phyloP scores from a whole-genome alignment of 1,140 invertebrate genomes.

The Cotesia vestalis region DNA sequence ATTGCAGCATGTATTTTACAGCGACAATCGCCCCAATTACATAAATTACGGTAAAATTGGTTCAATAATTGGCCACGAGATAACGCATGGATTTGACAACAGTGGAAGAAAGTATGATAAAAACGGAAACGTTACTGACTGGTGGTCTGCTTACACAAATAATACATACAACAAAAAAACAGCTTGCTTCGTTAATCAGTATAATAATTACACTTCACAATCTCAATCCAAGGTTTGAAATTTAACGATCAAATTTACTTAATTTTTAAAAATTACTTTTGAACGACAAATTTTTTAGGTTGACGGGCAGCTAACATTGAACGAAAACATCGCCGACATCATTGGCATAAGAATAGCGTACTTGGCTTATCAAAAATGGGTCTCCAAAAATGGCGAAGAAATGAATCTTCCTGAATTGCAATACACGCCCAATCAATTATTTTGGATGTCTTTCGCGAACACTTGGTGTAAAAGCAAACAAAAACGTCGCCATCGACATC shows the following conservation, averaged over 20 bases:
- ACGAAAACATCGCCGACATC: slow-evolving; percentile 76
- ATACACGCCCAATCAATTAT: slow-evolving; percentile 66
- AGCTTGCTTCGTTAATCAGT: slow-evolving; percentile 76
- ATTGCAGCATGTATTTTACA: slow-evolving; percentile 78
- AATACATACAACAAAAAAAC: slow-evolving; percentile 69
- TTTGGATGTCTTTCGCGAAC: slow-evolving; percentile 72
- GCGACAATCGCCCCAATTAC: slow-evolving; percentile 74
- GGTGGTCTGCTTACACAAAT: slow-evolving; percentile 73
- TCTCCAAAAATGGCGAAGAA: slow-evolving; percentile 53
- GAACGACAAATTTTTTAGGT: slow-evolving; percentile 51
- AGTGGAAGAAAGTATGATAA: slow-evolving; percentile 73
- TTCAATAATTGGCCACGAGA: slow-evolving; percentile 6
- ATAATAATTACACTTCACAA: slow-evolving; percentile 71
- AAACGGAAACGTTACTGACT: slow-evolving; percentile 72
- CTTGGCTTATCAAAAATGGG: slow-evolving; percentile 66
- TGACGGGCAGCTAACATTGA: slow-evolving; percentile 72
- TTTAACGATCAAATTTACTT: not conserved
- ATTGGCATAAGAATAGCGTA: slow-evolving; percentile 75
- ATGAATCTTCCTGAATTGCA: slow-evolving; percentile 61
- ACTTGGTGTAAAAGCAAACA: slow-evolving; percentile 64
- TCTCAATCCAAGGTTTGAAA: slow-evolving; percentile 65
- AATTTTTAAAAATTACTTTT: not conserved
- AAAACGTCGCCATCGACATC: slow-evolving; percentile 45
- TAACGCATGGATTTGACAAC: slow-evolving; percentile 67
- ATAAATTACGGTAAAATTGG: slow-evolving; percentile 77